phyloP scores from a whole-genome alignment of 2,888 invertebrate genomes.

The Meliscaeva auricollis region DNA sequence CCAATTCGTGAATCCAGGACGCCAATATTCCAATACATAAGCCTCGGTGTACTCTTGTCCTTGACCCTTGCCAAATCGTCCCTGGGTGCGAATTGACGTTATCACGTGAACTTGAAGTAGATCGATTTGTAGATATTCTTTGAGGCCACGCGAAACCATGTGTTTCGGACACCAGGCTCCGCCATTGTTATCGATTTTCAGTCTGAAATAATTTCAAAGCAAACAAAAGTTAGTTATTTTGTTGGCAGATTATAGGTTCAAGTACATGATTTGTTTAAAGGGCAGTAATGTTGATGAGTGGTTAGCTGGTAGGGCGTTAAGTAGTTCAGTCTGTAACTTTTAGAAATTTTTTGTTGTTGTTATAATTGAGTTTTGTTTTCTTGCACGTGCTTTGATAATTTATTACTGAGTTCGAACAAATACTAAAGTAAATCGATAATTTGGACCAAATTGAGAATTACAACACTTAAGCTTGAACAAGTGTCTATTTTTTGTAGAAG shows the following conservation, averaged over 20 bases:
- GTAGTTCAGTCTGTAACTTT: too few species aligned
- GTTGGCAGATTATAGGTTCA: conserved; percentile 9
- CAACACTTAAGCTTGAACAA: too few species aligned
- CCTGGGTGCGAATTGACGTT: conserved; percentile 91
- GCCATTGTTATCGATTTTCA: conserved; percentile 90
- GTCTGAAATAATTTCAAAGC: conserved; percentile 85
- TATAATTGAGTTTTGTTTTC: too few species aligned
- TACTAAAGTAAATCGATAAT: too few species aligned
- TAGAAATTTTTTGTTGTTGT: too few species aligned
- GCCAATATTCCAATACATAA: conserved; percentile 91
- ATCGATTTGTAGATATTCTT: conserved; percentile 92
- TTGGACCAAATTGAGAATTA: too few species aligned
- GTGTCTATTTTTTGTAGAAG: too few species aligned
- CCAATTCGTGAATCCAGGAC: conserved; percentile 89
- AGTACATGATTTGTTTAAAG: too few species aligned
- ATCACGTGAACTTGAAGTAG: conserved; percentile 88
- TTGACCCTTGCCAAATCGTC: conserved; percentile 92
- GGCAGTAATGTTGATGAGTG: too few species aligned
- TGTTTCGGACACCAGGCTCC: conserved; percentile 94
- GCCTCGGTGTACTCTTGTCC: conserved; percentile 93
- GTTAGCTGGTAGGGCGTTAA: too few species aligned
- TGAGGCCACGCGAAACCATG: conserved; percentile 88
- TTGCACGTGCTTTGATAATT: too few species aligned
- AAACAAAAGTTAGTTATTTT: conserved; percentile 40
- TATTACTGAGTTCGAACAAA: too few species aligned